phyloP scores from a whole-genome alignment of 2,888 invertebrate genomes.

The Fabriciana adippe region DNA sequence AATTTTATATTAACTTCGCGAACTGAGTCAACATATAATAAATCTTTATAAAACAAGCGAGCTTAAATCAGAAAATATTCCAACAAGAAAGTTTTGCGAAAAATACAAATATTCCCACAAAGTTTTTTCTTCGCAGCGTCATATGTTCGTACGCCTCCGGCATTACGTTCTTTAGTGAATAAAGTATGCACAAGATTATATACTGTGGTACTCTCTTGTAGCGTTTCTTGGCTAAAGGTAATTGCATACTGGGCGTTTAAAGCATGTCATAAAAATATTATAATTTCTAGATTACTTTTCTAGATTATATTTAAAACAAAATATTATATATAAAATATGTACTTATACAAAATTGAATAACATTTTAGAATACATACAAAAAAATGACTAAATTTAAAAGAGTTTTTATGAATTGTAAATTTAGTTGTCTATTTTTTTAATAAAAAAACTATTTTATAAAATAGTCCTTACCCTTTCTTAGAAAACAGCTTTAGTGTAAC shows the following conservation, averaged over 20 bases:
- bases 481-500: too few relatives aligned
- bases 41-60: conserved; percentile 20
- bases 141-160: conserved; percentile 33
- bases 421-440: too few relatives aligned
- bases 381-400: too few relatives aligned
- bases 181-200: conserved; percentile 34
- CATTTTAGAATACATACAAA: too few relatives aligned
- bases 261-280: neutral
- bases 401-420: too few relatives aligned
- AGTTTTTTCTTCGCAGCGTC: conserved; percentile 25
- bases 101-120: conserved; percentile 7
- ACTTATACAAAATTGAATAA: too few relatives aligned
- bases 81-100: conserved; percentile 12
- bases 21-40: conserved; percentile 20
- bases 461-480: too few relatives aligned
- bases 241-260: conserved; percentile 7
- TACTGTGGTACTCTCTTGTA: conserved; percentile 31
- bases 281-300: too few relatives aligned
- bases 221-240: conserved; percentile 16
- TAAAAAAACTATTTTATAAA: too few relatives aligned
- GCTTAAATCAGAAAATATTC: conserved; percentile 13
- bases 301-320: too few relatives aligned
- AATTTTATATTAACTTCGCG: conserved; percentile 13
- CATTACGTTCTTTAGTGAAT: conserved; percentile 34
- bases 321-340: too few relatives aligned